phyloP scores from a whole-genome alignment of 1,140 invertebrate genomes.

The Idris sp. region DNA sequence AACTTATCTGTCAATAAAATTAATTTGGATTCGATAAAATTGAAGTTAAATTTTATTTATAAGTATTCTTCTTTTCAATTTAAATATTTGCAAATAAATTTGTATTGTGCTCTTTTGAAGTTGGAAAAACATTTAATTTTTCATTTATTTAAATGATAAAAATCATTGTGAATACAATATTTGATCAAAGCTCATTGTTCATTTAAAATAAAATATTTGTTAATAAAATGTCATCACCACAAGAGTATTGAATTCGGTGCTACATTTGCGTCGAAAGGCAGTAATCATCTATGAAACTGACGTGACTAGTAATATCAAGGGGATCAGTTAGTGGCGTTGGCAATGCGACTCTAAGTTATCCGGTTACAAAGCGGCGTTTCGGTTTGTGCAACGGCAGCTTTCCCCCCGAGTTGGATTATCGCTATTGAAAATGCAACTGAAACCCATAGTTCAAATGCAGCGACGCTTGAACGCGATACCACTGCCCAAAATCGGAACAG shows the following conservation, averaged over 20 bases:
- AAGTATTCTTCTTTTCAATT: too few species aligned
- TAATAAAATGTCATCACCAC: slow-evolving; percentile 35
- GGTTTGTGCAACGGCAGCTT: slow-evolving; percentile 64
- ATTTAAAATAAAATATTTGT: background rate
- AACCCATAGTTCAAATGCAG: slow-evolving; percentile 72
- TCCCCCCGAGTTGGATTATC: slow-evolving; percentile 66
- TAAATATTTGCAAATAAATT: too few species aligned
- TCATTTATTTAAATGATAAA: too few species aligned
- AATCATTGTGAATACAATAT: too few species aligned
- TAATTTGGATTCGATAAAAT: too few species aligned
- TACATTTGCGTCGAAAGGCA: slow-evolving; percentile 43
- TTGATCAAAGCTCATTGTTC: too few species aligned
- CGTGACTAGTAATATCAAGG: slow-evolving; percentile 61
- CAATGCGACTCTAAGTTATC: slow-evolving; percentile 72
- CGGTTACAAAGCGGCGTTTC: slow-evolving; percentile 71
- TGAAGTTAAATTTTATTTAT: too few species aligned
- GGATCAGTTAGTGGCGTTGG: slow-evolving; percentile 65
- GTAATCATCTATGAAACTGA: slow-evolving; percentile 56
- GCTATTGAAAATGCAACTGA: slow-evolving; percentile 73
- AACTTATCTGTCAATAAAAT: too few species aligned
- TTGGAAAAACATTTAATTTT: too few species aligned
- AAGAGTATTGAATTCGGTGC: slow-evolving; percentile 40
- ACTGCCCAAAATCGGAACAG: slow-evolving; percentile 64
- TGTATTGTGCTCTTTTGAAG: too few species aligned
- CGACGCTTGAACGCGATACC: slow-evolving; percentile 72